A percentile compares a stretch with the other conserved stretches of the same genome.
Conservation (phyloP, 1,140 invertebrate species). For the Procambarus clarkii region DNA sequence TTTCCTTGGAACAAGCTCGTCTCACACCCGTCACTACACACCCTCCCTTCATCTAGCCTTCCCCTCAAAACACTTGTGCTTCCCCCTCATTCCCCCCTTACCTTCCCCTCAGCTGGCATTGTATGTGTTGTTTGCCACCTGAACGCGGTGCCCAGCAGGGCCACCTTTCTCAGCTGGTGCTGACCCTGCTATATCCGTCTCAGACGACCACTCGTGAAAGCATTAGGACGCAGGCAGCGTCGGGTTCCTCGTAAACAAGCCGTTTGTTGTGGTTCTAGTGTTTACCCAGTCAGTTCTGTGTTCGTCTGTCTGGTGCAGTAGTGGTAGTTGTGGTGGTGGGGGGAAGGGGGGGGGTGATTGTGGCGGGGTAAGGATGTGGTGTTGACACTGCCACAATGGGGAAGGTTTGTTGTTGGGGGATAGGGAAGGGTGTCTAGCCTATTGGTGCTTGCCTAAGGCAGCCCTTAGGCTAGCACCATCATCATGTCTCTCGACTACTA, state of each 20-base stretch:
- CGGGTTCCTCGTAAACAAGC: conserved; percentile 8
- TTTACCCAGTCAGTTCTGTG: conserved; percentile 6
- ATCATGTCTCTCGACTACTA: background rate
- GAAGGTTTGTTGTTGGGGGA: background rate
- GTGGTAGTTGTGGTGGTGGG: background rate
- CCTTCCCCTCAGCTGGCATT: no score
- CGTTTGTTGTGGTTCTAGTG: background rate
- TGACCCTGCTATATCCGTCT: no score
- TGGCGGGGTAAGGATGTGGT: background rate
- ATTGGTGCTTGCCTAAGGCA: background rate
- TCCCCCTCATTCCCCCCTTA: no score
- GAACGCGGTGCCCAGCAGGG: no score
- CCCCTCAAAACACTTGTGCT: no score
- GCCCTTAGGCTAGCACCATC: background rate
- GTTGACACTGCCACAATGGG: background rate
- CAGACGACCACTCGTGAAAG: background rate
- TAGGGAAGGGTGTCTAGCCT: background rate
- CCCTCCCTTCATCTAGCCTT: no score
- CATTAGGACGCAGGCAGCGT: background rate
- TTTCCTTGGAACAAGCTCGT: no score
- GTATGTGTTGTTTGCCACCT: no score
- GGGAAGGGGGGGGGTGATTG: background rate
- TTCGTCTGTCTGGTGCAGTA: background rate
- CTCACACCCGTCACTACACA: no score
- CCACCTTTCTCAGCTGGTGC: no score